These are phyloP conservation scores for Zosterops pallidus DNA, from an alignment of 2,113 vertebrate genomes.

Conservation along the genomic window DNA sequence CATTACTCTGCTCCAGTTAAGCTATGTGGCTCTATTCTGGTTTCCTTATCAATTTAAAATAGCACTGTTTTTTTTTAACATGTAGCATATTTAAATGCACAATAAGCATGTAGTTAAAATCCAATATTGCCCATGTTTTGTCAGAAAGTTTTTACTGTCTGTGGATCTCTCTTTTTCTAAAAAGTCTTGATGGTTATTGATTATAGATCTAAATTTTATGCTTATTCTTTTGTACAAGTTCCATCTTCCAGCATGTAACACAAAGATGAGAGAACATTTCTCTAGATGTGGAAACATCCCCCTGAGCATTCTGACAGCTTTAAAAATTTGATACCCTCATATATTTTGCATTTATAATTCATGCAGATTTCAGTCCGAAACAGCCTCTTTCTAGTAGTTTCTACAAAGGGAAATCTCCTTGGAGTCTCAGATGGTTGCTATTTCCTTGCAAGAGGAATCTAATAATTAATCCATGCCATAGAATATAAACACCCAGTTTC, in stretches of 20 bases:
- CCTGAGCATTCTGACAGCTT: background rate
- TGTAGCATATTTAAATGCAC: background rate
- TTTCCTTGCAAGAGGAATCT: background rate
- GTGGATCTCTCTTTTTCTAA: background rate
- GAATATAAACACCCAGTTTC: background rate
- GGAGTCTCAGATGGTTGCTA: background rate
- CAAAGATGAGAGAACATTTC: background rate
- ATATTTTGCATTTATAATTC: background rate
- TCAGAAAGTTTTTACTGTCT: background rate
- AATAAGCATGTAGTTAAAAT: background rate
- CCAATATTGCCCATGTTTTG: background rate
- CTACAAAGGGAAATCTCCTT: background rate
- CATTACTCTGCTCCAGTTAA: background rate
- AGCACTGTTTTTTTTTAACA: background rate
- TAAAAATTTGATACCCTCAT: background rate
- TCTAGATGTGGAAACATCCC: background rate
- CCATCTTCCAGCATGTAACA: background rate
- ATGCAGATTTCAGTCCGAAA: background rate
- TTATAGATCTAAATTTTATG: background rate
- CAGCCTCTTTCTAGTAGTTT: background rate
- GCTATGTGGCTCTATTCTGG: background rate
- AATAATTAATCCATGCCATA: background rate
- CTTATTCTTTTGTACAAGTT: background rate
- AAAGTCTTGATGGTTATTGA: background rate
- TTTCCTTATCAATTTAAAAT: background rate